These are phyloP conservation scores for Heliconius eleuchia DNA, from an alignment of 1,140 invertebrate genomes.

Conservation along the genomic window DNA sequence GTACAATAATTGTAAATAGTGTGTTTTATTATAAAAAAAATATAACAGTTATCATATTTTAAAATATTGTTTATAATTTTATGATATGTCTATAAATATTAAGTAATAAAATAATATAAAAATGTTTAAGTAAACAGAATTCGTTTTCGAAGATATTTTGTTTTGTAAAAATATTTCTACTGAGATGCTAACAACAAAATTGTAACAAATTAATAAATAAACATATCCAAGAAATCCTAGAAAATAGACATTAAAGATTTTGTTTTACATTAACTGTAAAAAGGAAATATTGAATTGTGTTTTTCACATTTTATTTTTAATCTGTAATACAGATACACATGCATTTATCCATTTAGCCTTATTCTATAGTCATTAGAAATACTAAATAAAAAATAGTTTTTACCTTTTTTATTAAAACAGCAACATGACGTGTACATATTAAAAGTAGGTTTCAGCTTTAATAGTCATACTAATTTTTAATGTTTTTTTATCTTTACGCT, in stretches of 20 bases:
- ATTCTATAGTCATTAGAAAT: neutral
- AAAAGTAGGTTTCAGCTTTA: conserved; percentile 60
- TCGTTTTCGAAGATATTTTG: too few species aligned
- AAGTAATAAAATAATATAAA: too few species aligned
- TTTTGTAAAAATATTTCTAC: too few species aligned
- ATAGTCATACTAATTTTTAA: conserved; percentile 47
- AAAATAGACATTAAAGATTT: too few species aligned
- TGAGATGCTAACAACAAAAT: too few species aligned
- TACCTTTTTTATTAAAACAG: neutral
- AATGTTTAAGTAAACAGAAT: too few species aligned
- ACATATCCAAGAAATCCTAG: too few species aligned
- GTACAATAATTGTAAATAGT: conserved; percentile 31
- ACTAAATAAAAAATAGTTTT: neutral
- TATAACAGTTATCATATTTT: neutral
- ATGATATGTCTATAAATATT: neutral
- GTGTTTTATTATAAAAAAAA: conserved; percentile 18
- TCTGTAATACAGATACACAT: neutral
- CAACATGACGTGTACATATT: conserved; percentile 21
- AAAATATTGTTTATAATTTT: neutral
- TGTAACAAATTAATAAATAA: too few species aligned
- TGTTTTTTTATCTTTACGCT: neutral
- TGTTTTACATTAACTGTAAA: too few species aligned
- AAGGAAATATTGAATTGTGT: neutral
- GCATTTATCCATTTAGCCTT: neutral
- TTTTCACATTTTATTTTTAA: neutral